These are phyloP conservation scores for Egretta garzetta DNA, from an alignment of 2,113 vertebrate species.

Conservation along the genomic window DNA sequence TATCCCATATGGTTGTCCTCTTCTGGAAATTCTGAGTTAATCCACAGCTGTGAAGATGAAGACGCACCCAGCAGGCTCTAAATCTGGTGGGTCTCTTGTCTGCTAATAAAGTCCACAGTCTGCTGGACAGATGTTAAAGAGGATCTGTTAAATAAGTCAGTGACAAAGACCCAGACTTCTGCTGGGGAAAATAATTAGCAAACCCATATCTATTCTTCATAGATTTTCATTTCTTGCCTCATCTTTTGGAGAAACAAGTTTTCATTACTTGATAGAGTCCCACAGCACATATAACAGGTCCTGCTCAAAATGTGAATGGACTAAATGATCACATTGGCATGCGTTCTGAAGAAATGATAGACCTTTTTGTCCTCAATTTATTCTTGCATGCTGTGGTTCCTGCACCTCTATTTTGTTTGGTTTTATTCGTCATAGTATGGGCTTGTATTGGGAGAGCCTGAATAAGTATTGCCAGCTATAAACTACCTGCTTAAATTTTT, in stretches of 20 bases:
- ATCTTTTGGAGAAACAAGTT: conserved; percentile 39
- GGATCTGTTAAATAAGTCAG: conserved; percentile 82
- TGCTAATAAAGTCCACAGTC: conserved; percentile 79
- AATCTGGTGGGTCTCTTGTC: conserved; percentile 76
- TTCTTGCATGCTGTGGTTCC: conserved; percentile 12
- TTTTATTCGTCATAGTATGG: conserved; percentile 20
- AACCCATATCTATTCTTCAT: conserved; percentile 71
- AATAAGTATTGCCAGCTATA: conserved; percentile 26
- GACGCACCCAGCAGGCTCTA: conserved; percentile 76
- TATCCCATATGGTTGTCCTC: conserved; percentile 79
- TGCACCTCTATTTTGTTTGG: conserved; percentile 24
- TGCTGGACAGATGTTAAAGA: conserved; percentile 89
- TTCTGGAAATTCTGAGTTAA: conserved; percentile 82
- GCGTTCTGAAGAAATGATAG: conserved; percentile 28
- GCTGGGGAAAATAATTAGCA: conserved; percentile 82
- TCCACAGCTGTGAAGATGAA: conserved; percentile 82
- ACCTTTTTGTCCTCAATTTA: conserved; percentile 40
- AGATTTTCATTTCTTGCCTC: conserved; percentile 66
- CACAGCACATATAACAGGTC: neutral
- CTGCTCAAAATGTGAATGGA: conserved; percentile 34
- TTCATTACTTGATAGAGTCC: neutral
- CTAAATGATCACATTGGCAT: neutral
- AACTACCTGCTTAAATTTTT: conserved; percentile 29
- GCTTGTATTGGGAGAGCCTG: conserved; percentile 9
- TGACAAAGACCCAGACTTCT: conserved; percentile 82